phyloP scores from a whole-genome alignment of 2,113 vertebrate species.

The Pterocles orientalis region DNA sequence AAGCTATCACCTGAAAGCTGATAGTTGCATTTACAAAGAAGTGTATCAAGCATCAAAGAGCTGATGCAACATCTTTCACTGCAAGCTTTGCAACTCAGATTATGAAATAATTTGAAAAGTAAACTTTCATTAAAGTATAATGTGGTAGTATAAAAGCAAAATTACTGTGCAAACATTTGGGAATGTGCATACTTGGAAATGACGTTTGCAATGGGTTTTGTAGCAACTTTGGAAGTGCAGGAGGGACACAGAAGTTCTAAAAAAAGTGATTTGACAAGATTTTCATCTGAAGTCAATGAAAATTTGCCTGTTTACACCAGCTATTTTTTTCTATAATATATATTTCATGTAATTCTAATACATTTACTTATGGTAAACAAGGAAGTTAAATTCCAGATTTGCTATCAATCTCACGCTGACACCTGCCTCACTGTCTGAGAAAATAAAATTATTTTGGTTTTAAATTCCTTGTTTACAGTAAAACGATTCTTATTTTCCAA shows the following conservation, averaged over 20 bases:
- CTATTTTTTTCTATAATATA: background rate
- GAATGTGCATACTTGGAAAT: background rate
- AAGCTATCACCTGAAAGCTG: constrained; percentile 29
- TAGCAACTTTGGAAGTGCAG: background rate
- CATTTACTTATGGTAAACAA: background rate
- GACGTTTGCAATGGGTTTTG: background rate
- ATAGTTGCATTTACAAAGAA: background rate
- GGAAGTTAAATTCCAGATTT: background rate
- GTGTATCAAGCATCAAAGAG: background rate
- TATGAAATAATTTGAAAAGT: constrained; percentile 22
- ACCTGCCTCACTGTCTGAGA: background rate
- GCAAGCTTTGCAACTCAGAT: constrained; percentile 6
- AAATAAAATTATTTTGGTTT: background rate
- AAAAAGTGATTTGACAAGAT: background rate
- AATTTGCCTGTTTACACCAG: background rate
- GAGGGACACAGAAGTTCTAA: background rate
- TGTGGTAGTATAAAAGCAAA: background rate
- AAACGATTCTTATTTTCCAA: background rate
- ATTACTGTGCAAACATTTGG: background rate
- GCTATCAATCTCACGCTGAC: background rate
- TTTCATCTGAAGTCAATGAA: background rate
- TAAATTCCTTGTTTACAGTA: background rate
- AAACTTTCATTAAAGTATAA: constrained; percentile 21
- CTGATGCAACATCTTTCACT: constrained; percentile 29
- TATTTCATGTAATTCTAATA: background rate